Evolutionary conservation across 2,888 invertebrate species (phyloP).

Genomic region (Phalera bucephala): DNA sequence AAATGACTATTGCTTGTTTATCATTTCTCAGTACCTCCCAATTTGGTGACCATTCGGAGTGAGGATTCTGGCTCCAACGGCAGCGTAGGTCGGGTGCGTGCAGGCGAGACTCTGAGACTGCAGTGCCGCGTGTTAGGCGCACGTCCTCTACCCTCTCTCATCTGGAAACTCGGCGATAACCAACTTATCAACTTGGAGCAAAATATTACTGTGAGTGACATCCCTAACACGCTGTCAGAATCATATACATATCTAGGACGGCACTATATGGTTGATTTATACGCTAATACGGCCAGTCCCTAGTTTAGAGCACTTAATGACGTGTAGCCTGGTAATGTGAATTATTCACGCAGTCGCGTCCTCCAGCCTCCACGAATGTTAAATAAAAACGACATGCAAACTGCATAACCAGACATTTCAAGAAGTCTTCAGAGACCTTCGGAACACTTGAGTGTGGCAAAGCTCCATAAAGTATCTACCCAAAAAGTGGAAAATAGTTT

Average conservation of each 20-base stretch:
- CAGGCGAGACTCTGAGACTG: slow-evolving; percentile 48
- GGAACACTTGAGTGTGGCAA: no score
- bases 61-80: slow-evolving; percentile 28
- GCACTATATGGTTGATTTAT: no score
- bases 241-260: no score
- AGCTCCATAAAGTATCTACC: no score
- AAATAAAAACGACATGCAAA: not conserved
- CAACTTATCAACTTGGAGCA: slow-evolving; percentile 56
- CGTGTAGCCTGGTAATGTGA: not conserved
- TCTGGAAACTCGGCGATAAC: slow-evolving; percentile 57
- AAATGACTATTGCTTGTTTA: no score
- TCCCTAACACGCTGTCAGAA: not conserved
- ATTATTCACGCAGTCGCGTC: not conserved
- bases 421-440: no score
- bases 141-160: slow-evolving; percentile 56
- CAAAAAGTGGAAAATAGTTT: no score
- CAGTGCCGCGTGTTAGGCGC: slow-evolving; percentile 74
- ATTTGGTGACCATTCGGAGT: slow-evolving; percentile 56
- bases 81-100: slow-evolving; percentile 44
- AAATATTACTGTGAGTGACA: slow-evolving; percentile 40
- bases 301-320: not conserved
- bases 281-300: no score
- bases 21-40: slow-evolving; percentile 64
- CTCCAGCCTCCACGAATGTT: not conserved
- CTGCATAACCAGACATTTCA: no score